Conservation (phyloP, 2,797 vertebrate species). For the Diplodus puntazzo region DNA sequence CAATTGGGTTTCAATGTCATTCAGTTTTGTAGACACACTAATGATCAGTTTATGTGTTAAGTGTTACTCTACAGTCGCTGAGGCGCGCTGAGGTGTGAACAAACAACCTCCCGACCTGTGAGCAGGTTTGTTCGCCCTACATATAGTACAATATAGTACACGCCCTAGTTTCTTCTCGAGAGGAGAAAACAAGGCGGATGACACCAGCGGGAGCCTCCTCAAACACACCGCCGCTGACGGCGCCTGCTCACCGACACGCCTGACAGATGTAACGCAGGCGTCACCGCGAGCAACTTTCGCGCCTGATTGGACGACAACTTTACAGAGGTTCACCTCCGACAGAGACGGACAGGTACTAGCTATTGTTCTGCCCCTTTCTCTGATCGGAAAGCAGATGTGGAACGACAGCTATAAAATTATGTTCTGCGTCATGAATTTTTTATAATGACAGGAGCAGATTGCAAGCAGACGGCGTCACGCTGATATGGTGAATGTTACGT, state of each 20-base stretch:
- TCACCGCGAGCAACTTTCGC: constrained; percentile 16
- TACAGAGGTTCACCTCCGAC: neutral
- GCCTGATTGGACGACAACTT: constrained; percentile 11
- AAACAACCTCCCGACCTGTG: constrained; percentile 71
- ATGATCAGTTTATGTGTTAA: neutral
- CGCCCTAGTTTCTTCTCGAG: no score
- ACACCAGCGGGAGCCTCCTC: constrained; percentile 44
- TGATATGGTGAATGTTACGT: constrained; percentile 10
- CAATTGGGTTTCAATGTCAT: neutral
- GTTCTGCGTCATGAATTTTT: constrained; percentile 23
- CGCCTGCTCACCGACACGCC: constrained; percentile 28
- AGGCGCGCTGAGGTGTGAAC: constrained; percentile 50
- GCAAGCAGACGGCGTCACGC: neutral
- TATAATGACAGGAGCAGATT: constrained; percentile 35
- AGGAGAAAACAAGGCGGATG: constrained; percentile 44
- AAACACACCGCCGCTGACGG: constrained; percentile 42
- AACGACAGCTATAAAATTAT: neutral
- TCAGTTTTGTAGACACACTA: neutral
- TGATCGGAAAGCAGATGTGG: constrained; percentile 11
- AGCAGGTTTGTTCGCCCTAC: constrained; percentile 25
- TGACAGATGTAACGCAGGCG: constrained; percentile 49
- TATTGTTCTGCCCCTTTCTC: neutral
- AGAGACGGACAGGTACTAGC: neutral
- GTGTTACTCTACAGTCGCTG: constrained; percentile 42
- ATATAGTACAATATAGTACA: no score